These are phyloP conservation scores for Idaea biselata DNA, from an alignment of 2,888 invertebrate genomes.

Conservation along the genomic window DNA sequence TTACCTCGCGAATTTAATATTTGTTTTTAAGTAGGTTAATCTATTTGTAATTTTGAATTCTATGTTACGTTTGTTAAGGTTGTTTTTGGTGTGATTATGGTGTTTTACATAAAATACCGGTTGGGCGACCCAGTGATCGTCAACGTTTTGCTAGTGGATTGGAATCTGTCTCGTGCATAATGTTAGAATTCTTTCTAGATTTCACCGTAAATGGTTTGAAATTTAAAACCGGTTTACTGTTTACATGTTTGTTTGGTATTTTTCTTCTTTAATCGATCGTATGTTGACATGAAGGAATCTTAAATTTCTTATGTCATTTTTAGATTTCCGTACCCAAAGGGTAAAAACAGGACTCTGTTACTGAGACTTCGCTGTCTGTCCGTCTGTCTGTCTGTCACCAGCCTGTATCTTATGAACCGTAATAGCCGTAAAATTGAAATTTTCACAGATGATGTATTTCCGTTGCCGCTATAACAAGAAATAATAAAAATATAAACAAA, in stretches of 20 bases:
- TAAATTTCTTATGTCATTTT: too few species aligned
- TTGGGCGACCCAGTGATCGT: conserved; percentile 51
- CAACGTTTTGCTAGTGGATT: conserved; percentile 35
- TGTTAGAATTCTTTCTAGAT: conserved; percentile 16
- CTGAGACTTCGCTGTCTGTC: too few species aligned
- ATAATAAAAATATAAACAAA: too few species aligned
- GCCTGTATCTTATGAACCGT: too few species aligned
- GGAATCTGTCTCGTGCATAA: conserved; percentile 24
- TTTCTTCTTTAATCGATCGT: neutral
- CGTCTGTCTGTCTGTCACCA: too few species aligned
- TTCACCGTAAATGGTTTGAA: neutral
- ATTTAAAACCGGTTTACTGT: neutral
- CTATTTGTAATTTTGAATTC: conserved; percentile 23
- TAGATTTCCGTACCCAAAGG: too few species aligned
- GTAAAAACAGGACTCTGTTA: too few species aligned
- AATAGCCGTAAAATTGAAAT: too few species aligned
- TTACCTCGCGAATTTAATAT: conserved; percentile 30
- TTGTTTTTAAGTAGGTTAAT: neutral
- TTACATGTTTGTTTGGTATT: neutral
- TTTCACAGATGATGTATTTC: too few species aligned
- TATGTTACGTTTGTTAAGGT: conserved; percentile 24
- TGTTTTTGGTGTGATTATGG: conserved; percentile 26
- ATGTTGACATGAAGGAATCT: neutral
- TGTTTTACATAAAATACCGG: conserved; percentile 51
- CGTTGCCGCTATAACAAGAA: too few species aligned